Evolutionary conservation across 2,888 invertebrate genomes (phyloP).

Genomic region (Drosophila lutescens): DNA sequence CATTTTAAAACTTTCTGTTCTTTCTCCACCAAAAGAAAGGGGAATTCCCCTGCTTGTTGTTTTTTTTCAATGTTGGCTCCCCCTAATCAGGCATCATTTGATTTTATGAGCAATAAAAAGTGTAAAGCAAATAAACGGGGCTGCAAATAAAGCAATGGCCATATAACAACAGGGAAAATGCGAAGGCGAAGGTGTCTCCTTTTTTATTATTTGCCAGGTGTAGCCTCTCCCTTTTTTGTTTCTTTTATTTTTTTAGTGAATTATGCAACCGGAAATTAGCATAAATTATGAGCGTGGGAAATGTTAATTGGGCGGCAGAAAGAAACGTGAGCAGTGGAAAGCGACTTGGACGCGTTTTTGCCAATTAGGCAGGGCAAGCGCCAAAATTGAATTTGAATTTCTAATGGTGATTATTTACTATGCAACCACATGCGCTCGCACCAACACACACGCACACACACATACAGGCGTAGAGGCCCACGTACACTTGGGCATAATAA

Average conservation of each 20-base stretch:
- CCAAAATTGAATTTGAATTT: conserved; percentile 71
- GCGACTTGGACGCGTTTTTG: conserved; percentile 26
- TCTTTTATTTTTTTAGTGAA: conserved; percentile 34
- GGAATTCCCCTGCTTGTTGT: conserved; percentile 5
- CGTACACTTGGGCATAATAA: conserved; percentile 68
- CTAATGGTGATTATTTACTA: conserved; percentile 68
- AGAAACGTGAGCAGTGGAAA: background rate
- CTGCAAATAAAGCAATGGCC: conserved; percentile 54
- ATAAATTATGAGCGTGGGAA: conserved; percentile 59
- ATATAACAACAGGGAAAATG: conserved; percentile 10
- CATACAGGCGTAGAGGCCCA: background rate
- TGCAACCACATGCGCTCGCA: conserved; percentile 29
- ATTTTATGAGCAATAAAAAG: conserved; percentile 48
- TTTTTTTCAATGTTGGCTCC: conserved; percentile 24
- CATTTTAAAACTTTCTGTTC: conserved; percentile 5
- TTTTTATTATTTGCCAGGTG: conserved; percentile 45
- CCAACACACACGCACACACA: conserved; percentile 13
- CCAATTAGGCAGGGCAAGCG: conserved; percentile 59
- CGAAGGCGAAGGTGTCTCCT: background rate
- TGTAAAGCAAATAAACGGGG: conserved; percentile 62
- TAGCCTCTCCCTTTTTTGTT: background rate
- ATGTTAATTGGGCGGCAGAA: conserved; percentile 24
- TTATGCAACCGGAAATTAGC: conserved; percentile 71
- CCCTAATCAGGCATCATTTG: conserved; percentile 45
- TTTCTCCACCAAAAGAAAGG: background rate